Evolutionary conservation across 2,113 vertebrate species (phyloP).

Genomic region (Neoarius graeffei): DNA sequence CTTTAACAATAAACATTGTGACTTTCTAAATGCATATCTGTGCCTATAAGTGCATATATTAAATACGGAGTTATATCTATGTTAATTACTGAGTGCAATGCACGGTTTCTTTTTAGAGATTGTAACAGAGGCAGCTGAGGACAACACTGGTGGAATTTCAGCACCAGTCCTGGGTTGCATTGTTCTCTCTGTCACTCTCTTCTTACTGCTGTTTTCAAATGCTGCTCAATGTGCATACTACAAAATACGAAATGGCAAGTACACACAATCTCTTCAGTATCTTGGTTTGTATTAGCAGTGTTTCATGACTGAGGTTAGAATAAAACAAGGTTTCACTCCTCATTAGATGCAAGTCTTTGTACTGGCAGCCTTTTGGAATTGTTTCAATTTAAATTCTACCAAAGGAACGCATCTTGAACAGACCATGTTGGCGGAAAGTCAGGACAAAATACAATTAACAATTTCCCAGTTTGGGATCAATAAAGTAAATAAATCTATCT

Average conservation of each 20-base stretch:
- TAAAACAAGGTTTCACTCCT: neutral
- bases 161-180: slow-evolving; percentile 48
- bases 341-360: neutral
- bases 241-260: slow-evolving; percentile 52
- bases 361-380: too few relatives aligned
- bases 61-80: too few relatives aligned
- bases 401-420: neutral
- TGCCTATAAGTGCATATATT: neutral
- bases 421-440: neutral
- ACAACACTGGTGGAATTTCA: neutral
- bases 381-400: neutral
- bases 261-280: neutral
- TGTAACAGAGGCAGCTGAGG: too few relatives aligned
- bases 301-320: neutral
- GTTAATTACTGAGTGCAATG: neutral
- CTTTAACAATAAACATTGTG: neutral
- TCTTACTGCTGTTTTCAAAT: slow-evolving; percentile 47
- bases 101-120: slow-evolving; percentile 18
- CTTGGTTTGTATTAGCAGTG: neutral
- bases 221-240: slow-evolving; percentile 34
- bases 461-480: too few relatives aligned
- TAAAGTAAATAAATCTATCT: neutral
- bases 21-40: neutral
- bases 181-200: slow-evolving; percentile 48
- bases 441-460: neutral